Evolutionary conservation across 2,797 vertebrate species (phyloP), one percentile per base, ranked within the genome.

Genomic region (Cirrhinus molitorella): DNA sequence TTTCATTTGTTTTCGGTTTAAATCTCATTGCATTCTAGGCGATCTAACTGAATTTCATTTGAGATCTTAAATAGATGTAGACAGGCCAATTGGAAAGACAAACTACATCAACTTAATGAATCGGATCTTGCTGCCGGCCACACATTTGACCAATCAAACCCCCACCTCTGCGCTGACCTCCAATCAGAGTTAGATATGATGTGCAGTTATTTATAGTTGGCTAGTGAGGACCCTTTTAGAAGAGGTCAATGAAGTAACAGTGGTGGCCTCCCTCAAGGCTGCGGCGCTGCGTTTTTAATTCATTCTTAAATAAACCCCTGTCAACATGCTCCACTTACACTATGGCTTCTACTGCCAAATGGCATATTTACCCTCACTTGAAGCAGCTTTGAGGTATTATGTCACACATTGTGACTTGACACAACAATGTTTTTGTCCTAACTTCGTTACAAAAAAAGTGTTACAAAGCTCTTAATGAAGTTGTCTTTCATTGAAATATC

Each of bases 291-390:
- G 43, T 76, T 80, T 86, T 80, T 80, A 70, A 78, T 81, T 83
- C 49, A 80, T 83, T 70, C 85, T 83, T 77, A 76, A 81, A 83
- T 67, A 71, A 67, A 49, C 53, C 57, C 45, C 72, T 80, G 76
- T 83, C 82, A 74, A 85, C 70, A 74, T 49, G 67, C 53, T 82
- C 76, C 71, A 77, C 75, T 80, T 80, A 83, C 67, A 77, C 63
- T 65, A 79, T 72, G 68, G 53, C 63, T 85, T 81, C 74, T 59
- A 81, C 40, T 49, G 47, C 66, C 68, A 81, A 87, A 85, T 74
- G 80, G 65, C 87, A 88, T 85, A 88, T 86, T 85, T 85, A 83
- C 80, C 57, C 55, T 12, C 77, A 66, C 61, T 70, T 23, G 9
- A 71, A 79, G 74, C 67, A 28, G 82, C 73, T 82, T 79, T 70